A percentile compares a stretch with the other conserved stretches of the same genome.
These are phyloP conservation scores for Xylophagus ater DNA, from an alignment of 2,888 invertebrate species.

Conservation along the genomic window DNA sequence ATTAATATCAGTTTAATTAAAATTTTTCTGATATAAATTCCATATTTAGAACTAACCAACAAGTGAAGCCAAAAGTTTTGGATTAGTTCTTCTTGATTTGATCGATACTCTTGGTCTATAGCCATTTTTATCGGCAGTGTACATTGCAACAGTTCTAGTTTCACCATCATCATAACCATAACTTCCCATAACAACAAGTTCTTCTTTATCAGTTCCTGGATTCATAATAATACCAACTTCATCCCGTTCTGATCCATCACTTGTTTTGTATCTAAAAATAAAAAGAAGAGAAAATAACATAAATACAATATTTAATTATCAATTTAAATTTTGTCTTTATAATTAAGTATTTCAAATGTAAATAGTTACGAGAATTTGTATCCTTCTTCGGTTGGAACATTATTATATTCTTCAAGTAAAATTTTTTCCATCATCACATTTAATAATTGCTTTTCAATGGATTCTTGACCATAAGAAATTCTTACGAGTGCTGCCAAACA, in stretches of 20 bases:
- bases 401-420: slow-evolving; percentile 27
- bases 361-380: slow-evolving; percentile 31
- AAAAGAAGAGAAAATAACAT: background rate
- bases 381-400: slow-evolving; percentile 30
- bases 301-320: slow-evolving; percentile 2
- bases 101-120: slow-evolving; percentile 31
- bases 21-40: background rate
- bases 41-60: slow-evolving; percentile 20
- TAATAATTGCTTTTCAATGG: slow-evolving; percentile 20
- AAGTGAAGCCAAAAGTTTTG: slow-evolving; percentile 19
- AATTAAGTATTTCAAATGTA: background rate
- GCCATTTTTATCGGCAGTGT: slow-evolving; percentile 38
- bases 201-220: slow-evolving; percentile 31
- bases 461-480: slow-evolving; percentile 3
- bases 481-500: background rate
- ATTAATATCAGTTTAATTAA: background rate
- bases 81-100: slow-evolving; percentile 29
- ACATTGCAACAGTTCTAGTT: slow-evolving; percentile 33
- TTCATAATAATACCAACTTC: slow-evolving; percentile 34
- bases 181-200: slow-evolving; percentile 35
- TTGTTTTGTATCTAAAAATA: slow-evolving; percentile 26
- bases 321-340: background rate
- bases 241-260: slow-evolving; percentile 33
- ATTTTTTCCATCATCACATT: slow-evolving; percentile 27
- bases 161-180: slow-evolving; percentile 33